phyloP scores from a whole-genome alignment of 2,797 vertebrate species.

The Protosalanx chinensis region DNA sequence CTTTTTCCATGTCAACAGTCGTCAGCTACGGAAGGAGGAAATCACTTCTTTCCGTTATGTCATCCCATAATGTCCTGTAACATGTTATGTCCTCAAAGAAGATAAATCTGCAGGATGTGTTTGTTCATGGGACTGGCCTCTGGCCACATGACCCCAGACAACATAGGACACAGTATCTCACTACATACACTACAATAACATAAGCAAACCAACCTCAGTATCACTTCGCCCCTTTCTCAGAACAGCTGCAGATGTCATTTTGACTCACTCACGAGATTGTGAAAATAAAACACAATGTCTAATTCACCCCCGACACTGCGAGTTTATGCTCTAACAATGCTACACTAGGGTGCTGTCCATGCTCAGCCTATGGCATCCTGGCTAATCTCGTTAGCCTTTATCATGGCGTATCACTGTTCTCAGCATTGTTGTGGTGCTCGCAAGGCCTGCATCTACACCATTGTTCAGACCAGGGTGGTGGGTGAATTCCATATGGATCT shows the following conservation, averaged over 20 bases:
- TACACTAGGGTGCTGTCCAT: neutral
- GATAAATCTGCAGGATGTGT: neutral
- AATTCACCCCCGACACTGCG: slow-evolving; percentile 29
- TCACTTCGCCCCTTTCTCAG: slow-evolving; percentile 34
- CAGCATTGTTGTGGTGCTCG: slow-evolving; percentile 30
- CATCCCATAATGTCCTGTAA: neutral
- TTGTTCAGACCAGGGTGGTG: slow-evolving; percentile 51
- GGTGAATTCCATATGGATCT: slow-evolving; percentile 18
- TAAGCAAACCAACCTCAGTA: too few species aligned
- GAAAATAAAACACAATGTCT: slow-evolving; percentile 44
- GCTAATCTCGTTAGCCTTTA: slow-evolving; percentile 19
- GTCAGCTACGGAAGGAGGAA: neutral
- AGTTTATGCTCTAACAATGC: neutral
- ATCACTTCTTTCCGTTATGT: neutral
- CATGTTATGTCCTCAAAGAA: neutral
- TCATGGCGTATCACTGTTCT: slow-evolving; percentile 7
- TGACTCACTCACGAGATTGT: slow-evolving; percentile 32
- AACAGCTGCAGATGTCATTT: slow-evolving; percentile 37
- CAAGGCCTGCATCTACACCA: slow-evolving; percentile 20
- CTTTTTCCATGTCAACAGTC: neutral
- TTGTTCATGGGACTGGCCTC: too few species aligned
- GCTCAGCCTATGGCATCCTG: neutral
- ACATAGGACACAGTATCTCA: too few species aligned
- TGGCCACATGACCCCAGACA: too few species aligned
- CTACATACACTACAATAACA: too few species aligned